Evolutionary conservation across 2,888 invertebrate species (phyloP), one percentile per base, ranked within the genome.

Genomic region (Clitarchus hookeri): DNA sequence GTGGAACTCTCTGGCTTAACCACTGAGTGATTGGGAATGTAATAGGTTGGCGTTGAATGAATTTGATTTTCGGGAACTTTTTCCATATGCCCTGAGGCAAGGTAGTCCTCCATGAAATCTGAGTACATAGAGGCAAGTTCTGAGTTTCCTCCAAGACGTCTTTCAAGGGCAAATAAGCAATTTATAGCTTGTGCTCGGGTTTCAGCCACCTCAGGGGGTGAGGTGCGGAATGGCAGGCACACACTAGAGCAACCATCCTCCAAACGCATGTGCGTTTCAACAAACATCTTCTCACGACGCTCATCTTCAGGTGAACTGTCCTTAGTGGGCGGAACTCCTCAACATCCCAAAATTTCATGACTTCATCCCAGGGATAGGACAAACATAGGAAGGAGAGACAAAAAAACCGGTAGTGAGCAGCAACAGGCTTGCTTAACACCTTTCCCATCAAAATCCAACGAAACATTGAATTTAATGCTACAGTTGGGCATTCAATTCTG

Each of bases 51-150:
- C n/a, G n/a, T n/a, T n/a, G n/a, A n/a, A n/a, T n/a, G n/a, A n/a
- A n/a, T n/a, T n/a, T n/a, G n/a, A n/a, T n/a, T n/a, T n/a, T n/a
- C n/a, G n/a, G n/a, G n/a, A n/a, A n/a, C n/a, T n/a, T n/a, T n/a
- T n/a, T n/a, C n/a, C n/a, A n/a, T n/a, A n/a, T n/a, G 36, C 36
- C 36, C 1, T 36, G 36, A 36, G 4, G 4, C 36, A 26, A 79
- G 79, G 23, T 19, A 79, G 79, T 79, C 79, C 79, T 79, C 26
- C 25, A 79, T 79, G 79, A 79, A 79, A 27, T 79, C 79, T n/a
- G 79, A 79, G 27, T 79, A n/a, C 25, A 25, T 79, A 13, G 79
- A 25, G 12, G 13, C 13, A 8, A 79, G 27, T 19, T 79, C 26
- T 26, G 79, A 23, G 13, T 79, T 25, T 27, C 79, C 26, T 25